phyloP scores from a whole-genome alignment of 2,888 invertebrate genomes.

The Lamellibrachia columna region DNA sequence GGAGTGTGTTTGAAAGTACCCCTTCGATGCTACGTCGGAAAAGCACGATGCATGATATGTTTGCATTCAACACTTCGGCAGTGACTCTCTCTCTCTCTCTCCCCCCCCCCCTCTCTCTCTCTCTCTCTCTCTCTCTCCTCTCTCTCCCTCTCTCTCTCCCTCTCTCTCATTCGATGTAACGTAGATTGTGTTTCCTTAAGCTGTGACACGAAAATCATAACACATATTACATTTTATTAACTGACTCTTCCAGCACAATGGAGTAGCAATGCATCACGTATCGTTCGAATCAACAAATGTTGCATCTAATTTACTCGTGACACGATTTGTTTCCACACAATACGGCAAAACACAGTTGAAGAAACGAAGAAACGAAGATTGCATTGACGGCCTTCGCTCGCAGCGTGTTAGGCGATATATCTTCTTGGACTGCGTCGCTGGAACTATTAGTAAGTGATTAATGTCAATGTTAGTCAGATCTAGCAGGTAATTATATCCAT shows the following conservation, averaged over 20 bases:
- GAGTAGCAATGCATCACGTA: no score
- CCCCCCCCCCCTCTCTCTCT: no score
- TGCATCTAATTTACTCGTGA: no score
- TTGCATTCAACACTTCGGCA: not conserved
- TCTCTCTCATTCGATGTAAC: not conserved
- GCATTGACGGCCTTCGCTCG: not conserved
- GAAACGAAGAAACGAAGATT: no score
- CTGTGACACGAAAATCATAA: no score
- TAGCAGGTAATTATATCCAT: slow-evolving; percentile 4
- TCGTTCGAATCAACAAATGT: no score
- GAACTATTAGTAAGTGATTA: not conserved
- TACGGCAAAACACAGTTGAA: no score
- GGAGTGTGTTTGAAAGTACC: not conserved
- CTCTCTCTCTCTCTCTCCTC: not conserved
- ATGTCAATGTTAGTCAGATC: not conserved
- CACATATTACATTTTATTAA: no score
- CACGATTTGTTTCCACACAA: no score
- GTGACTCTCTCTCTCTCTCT: no score
- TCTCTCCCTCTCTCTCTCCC: not conserved
- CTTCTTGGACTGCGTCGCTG: not conserved
- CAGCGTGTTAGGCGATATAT: not conserved
- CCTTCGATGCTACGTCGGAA: not conserved
- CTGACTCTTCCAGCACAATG: no score
- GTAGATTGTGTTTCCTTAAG: no score
- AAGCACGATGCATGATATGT: not conserved